Evolutionary conservation across 2,888 invertebrate genomes (phyloP), one percentile per base, ranked within the genome.

Genomic region (Nymphalis c-album): DNA sequence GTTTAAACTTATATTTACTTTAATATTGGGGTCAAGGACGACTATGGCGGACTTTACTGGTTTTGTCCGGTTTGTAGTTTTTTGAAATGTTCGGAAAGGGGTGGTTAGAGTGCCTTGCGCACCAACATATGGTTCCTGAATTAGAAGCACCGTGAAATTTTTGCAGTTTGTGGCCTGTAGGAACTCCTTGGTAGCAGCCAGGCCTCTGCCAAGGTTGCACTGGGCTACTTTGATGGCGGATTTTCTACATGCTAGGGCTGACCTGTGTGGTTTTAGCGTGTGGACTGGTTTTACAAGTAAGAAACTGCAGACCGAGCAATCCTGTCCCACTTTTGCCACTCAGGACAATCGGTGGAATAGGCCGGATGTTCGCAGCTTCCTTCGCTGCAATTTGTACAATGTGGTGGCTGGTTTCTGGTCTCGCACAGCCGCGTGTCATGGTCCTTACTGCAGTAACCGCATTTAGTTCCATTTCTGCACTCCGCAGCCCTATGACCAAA

Each of bases 111-210:
- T 26, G 45, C 45, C 45, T 6, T 6, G 7, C 0, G 45, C 22
- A 3, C 62, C 62, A 0, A 63, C 26, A n/a, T 63, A 63, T 7
- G 62, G 62, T 26, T 63, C 62, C 16, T 63, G 62, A 7, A 53
- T 0, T 5, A 63, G 8, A 0, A 63, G 7, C 13, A 40, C 13
- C 17, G 58, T 17, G 1, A 8, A n/a, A n/a, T n/a, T 3, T 35
- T 40, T 35, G 6, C n/a, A n/a, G 6, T 40, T 8, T 4, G 40
- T 40, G 18, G 31, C 58, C 6, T 2, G 40, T 3, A 58, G 2
- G 40, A 16, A 17, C 40, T 58, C 58, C 7, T 58, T 1, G 7
- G 40, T 58, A 5, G 58, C 40, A n/a, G n/a, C 58, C 8, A 35
- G 18, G 4, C 58, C 58, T 4, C 58, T 10, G 7, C 58, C 58